These are phyloP conservation scores for Fistularia tabacaria DNA, from an alignment of 2,797 vertebrate species.

Conservation along the genomic window DNA sequence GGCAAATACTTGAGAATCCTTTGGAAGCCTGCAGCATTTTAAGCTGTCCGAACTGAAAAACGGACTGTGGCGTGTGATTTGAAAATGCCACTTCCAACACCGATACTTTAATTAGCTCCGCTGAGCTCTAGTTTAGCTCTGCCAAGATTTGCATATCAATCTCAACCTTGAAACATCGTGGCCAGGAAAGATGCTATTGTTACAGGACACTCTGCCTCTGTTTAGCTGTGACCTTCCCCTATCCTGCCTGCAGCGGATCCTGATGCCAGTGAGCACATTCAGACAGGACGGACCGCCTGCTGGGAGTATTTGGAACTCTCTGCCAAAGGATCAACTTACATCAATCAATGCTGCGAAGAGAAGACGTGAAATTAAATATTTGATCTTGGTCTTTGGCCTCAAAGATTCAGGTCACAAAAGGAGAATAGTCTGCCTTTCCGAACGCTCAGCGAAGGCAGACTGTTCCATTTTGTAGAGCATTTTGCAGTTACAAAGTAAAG, in stretches of 20 bases:
- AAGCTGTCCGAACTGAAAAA: slow-evolving; percentile 7
- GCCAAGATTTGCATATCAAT: slow-evolving; percentile 41
- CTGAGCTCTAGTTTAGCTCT: slow-evolving; percentile 36
- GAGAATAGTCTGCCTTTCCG: slow-evolving; percentile 13
- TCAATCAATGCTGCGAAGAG: slow-evolving; percentile 46
- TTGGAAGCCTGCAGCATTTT: slow-evolving; percentile 12
- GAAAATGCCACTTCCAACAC: slow-evolving; percentile 15
- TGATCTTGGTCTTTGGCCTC: slow-evolving; percentile 32
- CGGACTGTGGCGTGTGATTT: slow-evolving; percentile 37
- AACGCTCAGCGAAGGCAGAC: neutral
- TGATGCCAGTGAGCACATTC: slow-evolving; percentile 55
- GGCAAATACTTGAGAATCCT: slow-evolving; percentile 14
- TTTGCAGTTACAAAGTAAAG: too few species aligned
- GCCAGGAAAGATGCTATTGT: slow-evolving; percentile 39
- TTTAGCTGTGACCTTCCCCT: slow-evolving; percentile 62
- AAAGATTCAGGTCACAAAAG: slow-evolving; percentile 14
- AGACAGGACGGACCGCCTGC: slow-evolving; percentile 57
- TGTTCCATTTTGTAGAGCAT: too few species aligned
- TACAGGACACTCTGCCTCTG: slow-evolving; percentile 54
- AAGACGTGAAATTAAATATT: slow-evolving; percentile 51
- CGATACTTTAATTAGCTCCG: slow-evolving; percentile 56
- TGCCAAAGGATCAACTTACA: slow-evolving; percentile 61
- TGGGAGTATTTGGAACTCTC: slow-evolving; percentile 49
- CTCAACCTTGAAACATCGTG: slow-evolving; percentile 57
- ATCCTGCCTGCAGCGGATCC: slow-evolving; percentile 66